A percentile compares a stretch with the other conserved stretches of the same genome.
Conservation (phyloP, 2,888 invertebrate species). For the Lymantria dispar region DNA sequence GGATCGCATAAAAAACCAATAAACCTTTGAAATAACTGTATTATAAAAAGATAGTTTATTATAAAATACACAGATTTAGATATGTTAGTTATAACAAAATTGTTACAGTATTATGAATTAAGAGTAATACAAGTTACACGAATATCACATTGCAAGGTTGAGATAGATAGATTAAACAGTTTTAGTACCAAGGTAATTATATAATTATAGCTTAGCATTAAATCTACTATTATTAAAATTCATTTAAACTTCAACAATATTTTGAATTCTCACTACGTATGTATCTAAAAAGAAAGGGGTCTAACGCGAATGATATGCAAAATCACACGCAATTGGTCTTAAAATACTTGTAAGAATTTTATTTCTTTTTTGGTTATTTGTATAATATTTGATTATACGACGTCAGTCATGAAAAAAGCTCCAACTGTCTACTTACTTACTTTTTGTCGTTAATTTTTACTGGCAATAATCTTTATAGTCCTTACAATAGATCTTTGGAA, state of each 20-base stretch:
- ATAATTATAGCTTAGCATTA: slow-evolving; percentile 7
- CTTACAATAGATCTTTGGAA: too few species aligned
- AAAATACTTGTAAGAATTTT: too few species aligned
- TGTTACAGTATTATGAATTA: slow-evolving; percentile 34
- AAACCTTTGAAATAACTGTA: slow-evolving; percentile 41
- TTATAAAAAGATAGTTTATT: slow-evolving; percentile 46
- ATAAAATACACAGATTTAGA: slow-evolving; percentile 55
- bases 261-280: neutral
- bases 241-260: neutral
- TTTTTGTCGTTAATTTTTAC: too few species aligned
- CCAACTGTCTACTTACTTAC: too few species aligned
- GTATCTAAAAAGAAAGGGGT: neutral
- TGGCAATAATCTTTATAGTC: too few species aligned
- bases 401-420: too few species aligned
- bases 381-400: too few species aligned
- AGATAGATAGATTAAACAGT: slow-evolving; percentile 25
- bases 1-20: slow-evolving; percentile 10
- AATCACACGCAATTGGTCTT: too few species aligned
- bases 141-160: slow-evolving; percentile 55
- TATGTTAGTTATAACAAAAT: slow-evolving; percentile 48
- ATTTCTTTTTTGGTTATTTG: too few species aligned
- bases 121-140: slow-evolving; percentile 42
- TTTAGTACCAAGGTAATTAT: slow-evolving; percentile 32
- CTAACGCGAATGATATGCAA: too few species aligned
- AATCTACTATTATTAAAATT: slow-evolving; percentile 9